phyloP scores from a whole-genome alignment of 2,113 vertebrate species.

The Phylloscopus whistleri region DNA sequence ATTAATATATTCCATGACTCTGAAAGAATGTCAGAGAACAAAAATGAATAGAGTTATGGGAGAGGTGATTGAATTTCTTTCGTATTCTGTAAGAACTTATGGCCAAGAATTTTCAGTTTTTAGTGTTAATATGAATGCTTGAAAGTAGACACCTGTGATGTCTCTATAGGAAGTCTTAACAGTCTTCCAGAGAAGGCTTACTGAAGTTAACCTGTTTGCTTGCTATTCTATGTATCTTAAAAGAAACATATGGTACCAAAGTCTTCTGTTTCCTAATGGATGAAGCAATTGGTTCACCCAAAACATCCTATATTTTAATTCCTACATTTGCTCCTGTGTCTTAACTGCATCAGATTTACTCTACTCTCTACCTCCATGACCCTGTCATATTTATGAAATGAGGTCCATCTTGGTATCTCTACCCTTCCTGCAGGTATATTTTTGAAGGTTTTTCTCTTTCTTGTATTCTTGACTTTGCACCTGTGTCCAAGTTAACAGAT shows the following conservation, averaged over 20 bases:
- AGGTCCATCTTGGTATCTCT: background rate
- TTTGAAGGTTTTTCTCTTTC: background rate
- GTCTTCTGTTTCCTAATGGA: background rate
- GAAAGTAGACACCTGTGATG: background rate
- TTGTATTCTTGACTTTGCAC: background rate
- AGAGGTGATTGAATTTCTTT: background rate
- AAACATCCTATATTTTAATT: background rate
- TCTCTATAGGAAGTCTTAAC: background rate
- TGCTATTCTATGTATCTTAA: background rate
- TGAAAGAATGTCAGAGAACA: background rate
- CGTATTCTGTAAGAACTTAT: background rate
- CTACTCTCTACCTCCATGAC: background rate
- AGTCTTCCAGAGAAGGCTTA: background rate
- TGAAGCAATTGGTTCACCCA: background rate
- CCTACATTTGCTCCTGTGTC: background rate
- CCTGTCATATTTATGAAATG: background rate
- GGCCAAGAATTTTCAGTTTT: background rate
- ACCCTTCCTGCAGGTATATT: background rate
- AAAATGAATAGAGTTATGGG: background rate
- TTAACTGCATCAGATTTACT: background rate
- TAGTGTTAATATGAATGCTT: background rate
- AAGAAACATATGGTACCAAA: background rate
- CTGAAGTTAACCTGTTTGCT: background rate
- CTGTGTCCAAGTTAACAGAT: background rate
- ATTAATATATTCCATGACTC: background rate